phyloP scores from a whole-genome alignment of 2,797 vertebrate genomes.

The Steatocranus sp. region DNA sequence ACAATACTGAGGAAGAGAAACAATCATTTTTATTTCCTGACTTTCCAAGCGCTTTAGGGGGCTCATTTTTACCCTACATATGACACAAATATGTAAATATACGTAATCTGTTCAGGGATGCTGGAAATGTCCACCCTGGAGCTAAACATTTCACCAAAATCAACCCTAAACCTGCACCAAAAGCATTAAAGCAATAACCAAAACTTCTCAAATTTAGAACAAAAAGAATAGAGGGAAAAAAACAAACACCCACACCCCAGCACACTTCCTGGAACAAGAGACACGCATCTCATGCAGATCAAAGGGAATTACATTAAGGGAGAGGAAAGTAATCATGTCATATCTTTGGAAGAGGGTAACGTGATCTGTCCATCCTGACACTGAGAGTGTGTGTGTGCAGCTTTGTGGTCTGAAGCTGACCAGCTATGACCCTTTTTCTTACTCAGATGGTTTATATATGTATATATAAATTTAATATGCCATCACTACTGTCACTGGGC shows the following conservation, averaged over 20 bases:
- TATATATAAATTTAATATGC: neutral
- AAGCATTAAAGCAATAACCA: neutral
- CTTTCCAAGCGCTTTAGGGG: fast-evolving
- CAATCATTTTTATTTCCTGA: fast-evolving
- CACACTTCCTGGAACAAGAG: constrained; percentile 53
- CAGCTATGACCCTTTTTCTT: neutral
- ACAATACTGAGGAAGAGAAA: neutral
- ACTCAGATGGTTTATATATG: neutral
- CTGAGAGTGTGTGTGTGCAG: neutral
- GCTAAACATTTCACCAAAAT: neutral
- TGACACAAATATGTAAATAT: neutral
- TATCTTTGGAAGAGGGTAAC: constrained; percentile 34
- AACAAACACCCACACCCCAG: neutral
- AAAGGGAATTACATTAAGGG: constrained; percentile 56
- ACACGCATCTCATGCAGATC: constrained; percentile 31
- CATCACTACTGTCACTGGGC: constrained; percentile 19
- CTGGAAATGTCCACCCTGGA: neutral
- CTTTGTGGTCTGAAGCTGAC: neutral
- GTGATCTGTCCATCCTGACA: constrained; percentile 8
- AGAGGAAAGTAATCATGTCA: constrained; percentile 48
- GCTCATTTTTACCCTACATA: fast-evolving
- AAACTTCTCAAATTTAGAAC: neutral
- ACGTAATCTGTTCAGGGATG: neutral
- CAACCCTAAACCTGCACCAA: neutral
- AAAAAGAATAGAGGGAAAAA: neutral